Conservation (phyloP, 2,113 vertebrate species). For the Cynoglossus semilaevis region DNA sequence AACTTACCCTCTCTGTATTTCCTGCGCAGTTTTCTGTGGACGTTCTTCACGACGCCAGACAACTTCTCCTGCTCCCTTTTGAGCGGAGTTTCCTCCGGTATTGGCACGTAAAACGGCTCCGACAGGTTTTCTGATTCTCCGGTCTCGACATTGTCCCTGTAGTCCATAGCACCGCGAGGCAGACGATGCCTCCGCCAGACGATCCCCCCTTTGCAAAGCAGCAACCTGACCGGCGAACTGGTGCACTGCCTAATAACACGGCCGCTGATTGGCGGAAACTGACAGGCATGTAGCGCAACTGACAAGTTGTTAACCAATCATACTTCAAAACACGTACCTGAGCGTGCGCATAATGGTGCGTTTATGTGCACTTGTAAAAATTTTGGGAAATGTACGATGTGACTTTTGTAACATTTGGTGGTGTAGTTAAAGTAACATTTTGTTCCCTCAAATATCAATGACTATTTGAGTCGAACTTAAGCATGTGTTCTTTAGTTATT, state of each 20-base stretch:
- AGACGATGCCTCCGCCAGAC: conserved; percentile 33
- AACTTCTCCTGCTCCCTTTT: conserved; percentile 90
- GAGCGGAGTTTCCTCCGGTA: conserved; percentile 43
- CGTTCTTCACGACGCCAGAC: conserved; percentile 91
- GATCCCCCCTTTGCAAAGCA: conserved; percentile 42
- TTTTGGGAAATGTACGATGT: too few species aligned
- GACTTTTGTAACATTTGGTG: too few species aligned
- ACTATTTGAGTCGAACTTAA: too few species aligned
- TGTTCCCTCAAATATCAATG: too few species aligned
- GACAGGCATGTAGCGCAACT: conserved; percentile 33
- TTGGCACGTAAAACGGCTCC: conserved; percentile 51
- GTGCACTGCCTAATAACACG: conserved; percentile 52
- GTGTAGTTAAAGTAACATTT: too few species aligned
- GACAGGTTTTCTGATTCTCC: conserved; percentile 57
- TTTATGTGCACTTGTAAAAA: conserved; percentile 6
- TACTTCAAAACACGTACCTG: conserved; percentile 1
- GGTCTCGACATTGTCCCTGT: conserved; percentile 60
- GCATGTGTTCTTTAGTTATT: too few species aligned
- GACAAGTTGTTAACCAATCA: conserved; percentile 63
- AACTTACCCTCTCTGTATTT: conserved; percentile 93
- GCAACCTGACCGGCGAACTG: conserved; percentile 62
- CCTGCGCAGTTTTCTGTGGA: conserved; percentile 92
- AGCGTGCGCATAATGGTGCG: background rate
- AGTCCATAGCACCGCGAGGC: conserved; percentile 65
- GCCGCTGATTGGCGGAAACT: conserved; percentile 47